Conservation (phyloP, 2,888 invertebrate genomes). For the Crossocerus cetratus region DNA sequence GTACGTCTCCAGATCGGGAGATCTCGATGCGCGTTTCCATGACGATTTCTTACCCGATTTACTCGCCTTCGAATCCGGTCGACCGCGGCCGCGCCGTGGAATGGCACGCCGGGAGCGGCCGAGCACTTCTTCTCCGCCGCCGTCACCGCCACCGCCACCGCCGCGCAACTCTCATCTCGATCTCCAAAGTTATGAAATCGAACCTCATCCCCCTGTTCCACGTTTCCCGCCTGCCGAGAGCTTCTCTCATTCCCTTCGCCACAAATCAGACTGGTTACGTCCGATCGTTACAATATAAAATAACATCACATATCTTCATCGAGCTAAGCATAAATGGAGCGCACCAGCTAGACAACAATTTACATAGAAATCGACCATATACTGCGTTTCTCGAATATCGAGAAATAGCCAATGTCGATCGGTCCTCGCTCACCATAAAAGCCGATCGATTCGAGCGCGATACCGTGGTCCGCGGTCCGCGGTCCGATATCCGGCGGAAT, state of each 20-base stretch:
- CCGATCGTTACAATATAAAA: constrained; percentile 9
- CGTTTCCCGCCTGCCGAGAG: not conserved
- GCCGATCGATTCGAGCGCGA: constrained; percentile 33
- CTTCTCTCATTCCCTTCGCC: constrained; percentile 13
- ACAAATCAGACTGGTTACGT: constrained; percentile 26
- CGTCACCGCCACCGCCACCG: too few relatives aligned
- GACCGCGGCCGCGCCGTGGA: constrained; percentile 1
- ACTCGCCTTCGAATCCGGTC: constrained; percentile 24
- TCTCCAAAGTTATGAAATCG: constrained; percentile 12
- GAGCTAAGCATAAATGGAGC: not conserved
- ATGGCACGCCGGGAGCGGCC: not conserved
- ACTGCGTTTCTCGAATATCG: too few relatives aligned
- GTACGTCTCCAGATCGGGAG: constrained; percentile 24
- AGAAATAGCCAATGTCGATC: constrained; percentile 45
- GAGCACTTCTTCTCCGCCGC: constrained; percentile 17
- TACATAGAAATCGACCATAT: not conserved
- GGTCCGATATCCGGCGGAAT: constrained; percentile 42
- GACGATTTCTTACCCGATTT: constrained; percentile 33
- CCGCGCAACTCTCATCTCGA: not conserved
- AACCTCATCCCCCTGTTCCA: not conserved
- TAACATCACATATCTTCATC: too few relatives aligned
- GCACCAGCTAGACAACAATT: not conserved
- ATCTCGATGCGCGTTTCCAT: constrained; percentile 30
- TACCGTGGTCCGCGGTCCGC: constrained; percentile 32
- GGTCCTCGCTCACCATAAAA: constrained; percentile 35